Percentiles rank a stretch among this genome's conserved stretches.
phyloP scores from a whole-genome alignment of 2,113 vertebrate genomes.

The Dendropsophus ebraccatus region DNA sequence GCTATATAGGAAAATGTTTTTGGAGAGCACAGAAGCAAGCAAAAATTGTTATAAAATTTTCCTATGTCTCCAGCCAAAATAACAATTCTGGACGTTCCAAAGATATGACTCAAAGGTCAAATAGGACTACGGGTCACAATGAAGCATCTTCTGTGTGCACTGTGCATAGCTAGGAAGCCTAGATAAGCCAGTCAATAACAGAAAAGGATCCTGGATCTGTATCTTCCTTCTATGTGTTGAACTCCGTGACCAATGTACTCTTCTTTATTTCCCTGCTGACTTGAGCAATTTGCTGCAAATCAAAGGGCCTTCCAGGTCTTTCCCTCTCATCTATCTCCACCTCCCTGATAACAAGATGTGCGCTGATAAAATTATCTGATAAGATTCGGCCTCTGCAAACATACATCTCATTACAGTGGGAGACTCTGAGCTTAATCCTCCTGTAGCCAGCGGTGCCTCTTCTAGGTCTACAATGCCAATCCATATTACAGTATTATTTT shows the following conservation, averaged over 20 bases:
- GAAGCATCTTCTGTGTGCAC: not conserved
- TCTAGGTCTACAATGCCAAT: not conserved
- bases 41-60: not conserved
- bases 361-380: slow-evolving; percentile 30
- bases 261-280: slow-evolving; percentile 59
- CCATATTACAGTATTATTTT: not conserved
- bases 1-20: too few relatives aligned
- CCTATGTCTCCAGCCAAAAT: not conserved
- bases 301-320: slow-evolving; percentile 11
- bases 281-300: slow-evolving; percentile 25
- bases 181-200: slow-evolving; percentile 69
- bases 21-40: too few relatives aligned
- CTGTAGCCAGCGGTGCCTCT: not conserved
- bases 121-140: not conserved
- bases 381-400: slow-evolving; percentile 17
- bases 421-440: not conserved
- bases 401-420: not conserved
- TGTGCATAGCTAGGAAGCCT: slow-evolving; percentile 21
- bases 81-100: not conserved
- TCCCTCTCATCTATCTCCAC: not conserved
- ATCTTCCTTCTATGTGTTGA: not conserved
- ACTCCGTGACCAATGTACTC: slow-evolving; percentile 36
- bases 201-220: slow-evolving; percentile 63
- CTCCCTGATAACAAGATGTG: slow-evolving; percentile 37
- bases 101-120: not conserved